A percentile compares a stretch with the other conserved stretches of the same genome.
phyloP scores from a whole-genome alignment of 2,888 invertebrate species.

The Mycalesis mineus region DNA sequence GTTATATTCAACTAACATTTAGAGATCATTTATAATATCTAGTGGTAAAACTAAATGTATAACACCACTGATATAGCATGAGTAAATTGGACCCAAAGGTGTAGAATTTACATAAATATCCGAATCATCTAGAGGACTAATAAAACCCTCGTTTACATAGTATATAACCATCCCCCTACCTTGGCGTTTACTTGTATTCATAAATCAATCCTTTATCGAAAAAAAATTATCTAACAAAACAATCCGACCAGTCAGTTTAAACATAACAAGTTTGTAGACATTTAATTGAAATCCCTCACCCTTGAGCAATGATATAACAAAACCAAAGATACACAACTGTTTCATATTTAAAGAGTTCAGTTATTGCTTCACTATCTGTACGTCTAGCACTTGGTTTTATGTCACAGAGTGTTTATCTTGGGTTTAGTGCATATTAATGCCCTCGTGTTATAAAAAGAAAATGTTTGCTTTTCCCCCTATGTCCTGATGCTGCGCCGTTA shows the following conservation, averaged over 20 bases:
- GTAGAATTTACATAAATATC: slow-evolving; percentile 47
- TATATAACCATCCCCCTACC: slow-evolving; percentile 68
- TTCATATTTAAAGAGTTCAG: not conserved
- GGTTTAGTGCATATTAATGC: slow-evolving; percentile 5
- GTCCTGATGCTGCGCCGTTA: slow-evolving; percentile 64
- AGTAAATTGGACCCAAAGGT: slow-evolving; percentile 65
- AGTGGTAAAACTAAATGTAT: not conserved
- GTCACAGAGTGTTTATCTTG: not conserved
- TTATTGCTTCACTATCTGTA: not conserved
- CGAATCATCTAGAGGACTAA: slow-evolving; percentile 48
- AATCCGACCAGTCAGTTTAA: slow-evolving; percentile 2
- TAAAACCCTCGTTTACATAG: slow-evolving; percentile 41
- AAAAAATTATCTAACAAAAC: slow-evolving; percentile 44
- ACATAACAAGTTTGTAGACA: slow-evolving; percentile 27
- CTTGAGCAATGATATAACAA: slow-evolving; percentile 3
- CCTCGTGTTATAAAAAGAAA: slow-evolving; percentile 50
- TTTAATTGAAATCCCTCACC: slow-evolving; percentile 5
- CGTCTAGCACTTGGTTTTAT: not conserved
- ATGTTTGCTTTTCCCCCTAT: slow-evolving; percentile 73
- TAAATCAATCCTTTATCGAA: slow-evolving; percentile 28
- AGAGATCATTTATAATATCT: not conserved
- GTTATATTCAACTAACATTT: slow-evolving; percentile 2
- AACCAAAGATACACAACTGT: not conserved
- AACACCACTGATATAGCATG: slow-evolving; percentile 4
- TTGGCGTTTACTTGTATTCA: slow-evolving; percentile 58